Conservation (phyloP, 1,140 invertebrate genomes). For the Triops cancriformis region DNA sequence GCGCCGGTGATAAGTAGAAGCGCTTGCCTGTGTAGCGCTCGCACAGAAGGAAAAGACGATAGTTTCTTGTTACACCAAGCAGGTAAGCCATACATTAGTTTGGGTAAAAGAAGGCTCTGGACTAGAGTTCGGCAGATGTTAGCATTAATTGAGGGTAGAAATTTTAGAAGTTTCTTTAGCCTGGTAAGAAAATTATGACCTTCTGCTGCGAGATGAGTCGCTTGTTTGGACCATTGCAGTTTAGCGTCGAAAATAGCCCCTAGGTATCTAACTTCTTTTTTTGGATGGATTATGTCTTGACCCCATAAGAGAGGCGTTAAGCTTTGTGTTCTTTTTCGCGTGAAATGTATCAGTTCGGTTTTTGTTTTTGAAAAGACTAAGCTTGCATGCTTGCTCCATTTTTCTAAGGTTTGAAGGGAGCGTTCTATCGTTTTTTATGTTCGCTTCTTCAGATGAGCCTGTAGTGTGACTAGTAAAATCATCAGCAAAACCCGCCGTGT, state of each 20-base stretch:
- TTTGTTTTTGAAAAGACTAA: neutral
- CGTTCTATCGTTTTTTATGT: conserved; percentile 4
- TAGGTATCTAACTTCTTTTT: conserved; percentile 1
- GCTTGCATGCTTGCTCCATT: neutral
- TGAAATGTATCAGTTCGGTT: conserved; percentile 23
- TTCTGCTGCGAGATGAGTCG: neutral
- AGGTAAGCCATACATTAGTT: no score
- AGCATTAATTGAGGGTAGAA: no score
- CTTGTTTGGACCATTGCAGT: neutral
- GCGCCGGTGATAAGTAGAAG: no score
- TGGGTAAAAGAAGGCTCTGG: no score
- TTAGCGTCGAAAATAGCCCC: conserved; percentile 8
- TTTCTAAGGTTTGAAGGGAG: conserved; percentile 1
- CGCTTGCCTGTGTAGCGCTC: no score
- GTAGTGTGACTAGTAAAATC: neutral
- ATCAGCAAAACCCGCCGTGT: conserved; percentile 8
- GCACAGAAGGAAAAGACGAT: neutral
- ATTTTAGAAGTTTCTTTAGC: neutral
- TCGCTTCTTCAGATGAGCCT: neutral
- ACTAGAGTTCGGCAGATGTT: no score
- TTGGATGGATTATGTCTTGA: neutral
- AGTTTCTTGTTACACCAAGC: neutral
- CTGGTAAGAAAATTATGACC: neutral
- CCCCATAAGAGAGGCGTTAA: conserved; percentile 6
- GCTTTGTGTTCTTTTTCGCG: conserved; percentile 2